Evolutionary conservation across 1,140 invertebrate species (phyloP), one percentile per base, ranked within the genome.

Genomic region (Acromyrmex echinatior): DNA sequence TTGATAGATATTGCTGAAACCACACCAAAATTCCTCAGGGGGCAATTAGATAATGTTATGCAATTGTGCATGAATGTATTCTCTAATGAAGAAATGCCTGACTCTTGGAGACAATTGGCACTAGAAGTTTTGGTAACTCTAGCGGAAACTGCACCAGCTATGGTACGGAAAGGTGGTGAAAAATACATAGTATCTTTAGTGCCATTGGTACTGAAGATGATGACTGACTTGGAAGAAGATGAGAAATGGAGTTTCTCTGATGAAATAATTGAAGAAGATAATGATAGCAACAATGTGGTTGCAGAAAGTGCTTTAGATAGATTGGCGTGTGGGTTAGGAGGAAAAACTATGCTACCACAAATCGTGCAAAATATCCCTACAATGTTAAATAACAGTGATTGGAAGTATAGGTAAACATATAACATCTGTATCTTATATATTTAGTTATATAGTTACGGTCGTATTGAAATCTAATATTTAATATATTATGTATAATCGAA

Each of bases 171-270:
- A 95, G 97, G 97, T 91, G 97, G 97, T 16, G 96, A 96, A 4
- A 97, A 97, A 93, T 98, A 98, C 88, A 97, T 99, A 78, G 96
- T 97, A 53, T 94, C 96, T 21, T 95, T 98, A 88, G 97, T 99
- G 21, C 97, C 98, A 0, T 96, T 98, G 78, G 97, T 99, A 77
- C 95, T 99, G 63, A 97, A 98, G 93, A 98, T 99, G 97, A 99
- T 99, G 99, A 98, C 99, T 14, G 99, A 99, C 92, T 95, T 99
- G 60, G 99, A 99, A 45, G 99, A 99, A 28, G 98, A 99, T 89
- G 96, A 97, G 45, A 97, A 97, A 53, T 98, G 98, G 97, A 96
- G 97, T 68, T 94, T 96, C 18, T 95, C 95, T 21, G 97, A 97
- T 92, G 96, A 97, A 92, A 96, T 97, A 66, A 95, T 96, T 74